A percentile compares a stretch with the other conserved stretches of the same genome.
phyloP scores from a whole-genome alignment of 2,888 invertebrate genomes.

The Seladonia tumulorum region DNA sequence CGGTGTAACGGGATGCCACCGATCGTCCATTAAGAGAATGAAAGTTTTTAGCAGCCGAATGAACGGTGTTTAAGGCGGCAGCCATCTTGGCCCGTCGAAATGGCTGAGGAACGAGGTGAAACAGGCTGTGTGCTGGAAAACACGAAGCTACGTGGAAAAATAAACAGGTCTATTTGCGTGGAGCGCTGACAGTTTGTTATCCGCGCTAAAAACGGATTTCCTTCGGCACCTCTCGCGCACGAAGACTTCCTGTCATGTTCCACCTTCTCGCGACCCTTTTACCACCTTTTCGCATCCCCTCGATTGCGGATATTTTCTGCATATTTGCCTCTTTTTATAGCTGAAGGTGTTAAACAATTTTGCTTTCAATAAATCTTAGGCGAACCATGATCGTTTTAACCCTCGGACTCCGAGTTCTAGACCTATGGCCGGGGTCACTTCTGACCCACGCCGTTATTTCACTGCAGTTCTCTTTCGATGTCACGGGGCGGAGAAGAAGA shows the following conservation, averaged over 20 bases:
- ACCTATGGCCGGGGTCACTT: too few relatives aligned
- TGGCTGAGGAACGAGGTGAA: background rate
- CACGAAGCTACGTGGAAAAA: background rate
- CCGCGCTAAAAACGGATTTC: conserved; percentile 63
- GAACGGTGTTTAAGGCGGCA: background rate
- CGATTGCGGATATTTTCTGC: background rate
- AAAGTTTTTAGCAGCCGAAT: background rate
- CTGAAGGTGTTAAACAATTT: background rate
- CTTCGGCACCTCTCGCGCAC: background rate
- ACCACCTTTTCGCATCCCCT: background rate
- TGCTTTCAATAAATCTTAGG: background rate
- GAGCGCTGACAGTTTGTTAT: conserved; percentile 55
- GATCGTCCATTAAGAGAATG: background rate
- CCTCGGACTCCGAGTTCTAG: too few relatives aligned
- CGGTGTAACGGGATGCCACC: background rate
- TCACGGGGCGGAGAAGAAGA: too few relatives aligned
- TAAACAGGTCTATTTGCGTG: conserved; percentile 19
- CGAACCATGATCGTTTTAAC: background rate
- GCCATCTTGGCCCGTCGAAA: background rate
- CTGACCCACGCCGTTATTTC: too few relatives aligned
- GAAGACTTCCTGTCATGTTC: background rate
- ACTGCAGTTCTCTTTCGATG: too few relatives aligned
- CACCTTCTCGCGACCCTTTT: background rate
- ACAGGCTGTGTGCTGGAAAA: background rate
- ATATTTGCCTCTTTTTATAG: background rate